Conservation (phyloP, 2,113 vertebrate species). For the Menura novaehollandiae region DNA sequence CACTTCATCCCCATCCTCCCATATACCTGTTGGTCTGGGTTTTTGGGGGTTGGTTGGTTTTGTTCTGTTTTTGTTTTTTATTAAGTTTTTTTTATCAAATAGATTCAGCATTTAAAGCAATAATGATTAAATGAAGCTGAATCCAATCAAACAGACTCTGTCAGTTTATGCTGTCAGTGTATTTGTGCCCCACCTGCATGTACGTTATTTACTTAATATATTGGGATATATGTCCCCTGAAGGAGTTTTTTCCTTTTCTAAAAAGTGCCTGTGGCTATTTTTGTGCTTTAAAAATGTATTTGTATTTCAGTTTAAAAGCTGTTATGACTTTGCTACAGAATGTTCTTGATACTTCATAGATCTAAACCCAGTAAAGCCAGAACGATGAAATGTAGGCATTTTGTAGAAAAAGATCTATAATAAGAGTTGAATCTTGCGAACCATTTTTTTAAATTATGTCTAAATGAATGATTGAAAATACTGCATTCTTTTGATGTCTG, state of each 20-base stretch:
- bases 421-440: background rate
- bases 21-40: background rate
- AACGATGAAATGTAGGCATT: background rate
- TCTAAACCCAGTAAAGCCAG: background rate
- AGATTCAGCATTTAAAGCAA: background rate
- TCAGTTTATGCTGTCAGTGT: background rate
- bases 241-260: background rate
- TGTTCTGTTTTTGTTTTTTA: background rate
- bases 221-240: rapidly evolving
- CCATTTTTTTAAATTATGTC: background rate
- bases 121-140: background rate
- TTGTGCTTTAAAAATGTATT: background rate
- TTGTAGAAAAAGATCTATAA: background rate
- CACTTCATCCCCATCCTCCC: too few relatives aligned
- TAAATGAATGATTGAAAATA: background rate
- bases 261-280: too few relatives aligned
- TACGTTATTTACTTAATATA: background rate
- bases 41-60: background rate
- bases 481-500: background rate
- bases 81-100: background rate
- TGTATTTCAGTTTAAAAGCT: background rate
- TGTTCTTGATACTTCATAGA: background rate
- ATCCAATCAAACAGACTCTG: background rate
- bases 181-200: rapidly evolving
- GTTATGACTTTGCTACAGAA: background rate